Conservation (phyloP, 2,888 invertebrate species). For the Halictus quadricinctus region DNA sequence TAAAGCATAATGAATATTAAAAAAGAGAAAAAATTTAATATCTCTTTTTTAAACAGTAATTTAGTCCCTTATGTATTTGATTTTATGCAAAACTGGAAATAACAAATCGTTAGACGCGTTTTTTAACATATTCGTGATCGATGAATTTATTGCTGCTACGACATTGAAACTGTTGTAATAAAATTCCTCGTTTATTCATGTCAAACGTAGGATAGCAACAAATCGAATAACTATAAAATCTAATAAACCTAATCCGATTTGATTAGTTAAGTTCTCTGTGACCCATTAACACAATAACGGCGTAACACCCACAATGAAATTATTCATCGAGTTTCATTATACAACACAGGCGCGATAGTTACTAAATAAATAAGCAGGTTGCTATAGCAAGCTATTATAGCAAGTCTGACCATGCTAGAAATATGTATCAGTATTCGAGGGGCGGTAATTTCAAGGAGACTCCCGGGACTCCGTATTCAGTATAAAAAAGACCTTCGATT, state of each 20-base stretch:
- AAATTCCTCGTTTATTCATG: background rate
- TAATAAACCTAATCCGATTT: background rate
- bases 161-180: background rate
- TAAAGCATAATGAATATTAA: too few relatives aligned
- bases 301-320: background rate
- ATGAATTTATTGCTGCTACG: background rate
- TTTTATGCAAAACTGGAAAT: background rate
- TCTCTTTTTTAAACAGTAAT: too few relatives aligned
- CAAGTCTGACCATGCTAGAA: background rate
- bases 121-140: background rate
- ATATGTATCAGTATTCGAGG: too few relatives aligned
- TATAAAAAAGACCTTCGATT: background rate
- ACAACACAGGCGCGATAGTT: background rate
- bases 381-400: background rate
- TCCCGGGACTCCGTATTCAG: background rate
- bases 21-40: too few relatives aligned
- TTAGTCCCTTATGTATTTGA: too few relatives aligned
- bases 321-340: background rate
- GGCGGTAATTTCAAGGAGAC: background rate
- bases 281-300: background rate
- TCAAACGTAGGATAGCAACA: background rate
- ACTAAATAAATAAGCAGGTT: conserved; percentile 19
- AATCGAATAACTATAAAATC: background rate
- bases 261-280: background rate
- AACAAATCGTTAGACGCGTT: background rate